Base-by-base conservation (phyloP, 1,140 invertebrate genomes). In the Pissodes strobi region DNA sequence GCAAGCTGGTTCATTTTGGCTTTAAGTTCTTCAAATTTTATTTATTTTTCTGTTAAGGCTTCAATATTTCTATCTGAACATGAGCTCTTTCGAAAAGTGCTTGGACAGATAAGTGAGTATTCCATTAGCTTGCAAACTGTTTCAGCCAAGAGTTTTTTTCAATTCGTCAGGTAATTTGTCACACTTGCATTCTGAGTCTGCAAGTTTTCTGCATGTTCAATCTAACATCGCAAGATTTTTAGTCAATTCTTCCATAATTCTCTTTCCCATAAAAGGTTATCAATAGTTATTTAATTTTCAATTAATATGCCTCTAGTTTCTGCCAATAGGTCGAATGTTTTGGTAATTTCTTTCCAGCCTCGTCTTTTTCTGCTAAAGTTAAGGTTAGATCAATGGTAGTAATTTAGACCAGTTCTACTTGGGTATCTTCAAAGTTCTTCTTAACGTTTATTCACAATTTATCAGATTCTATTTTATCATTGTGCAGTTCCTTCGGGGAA, bases 251-350 rank as follows among this genome's bases (percentile, higher is more conserved):
- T 56, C 48, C 27, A 64, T 13, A 23, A 13, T 37, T 27, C 15
- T 30, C 34, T 60, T 60, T 27, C 67, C 48, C n/a, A 55, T 17
- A 21, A 6, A 19, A 15, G 2, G 2, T 49, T 27, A 55, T 43
- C 21, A 18, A n/a, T 57, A 10, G 27, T 21, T 45, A 49, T 30
- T 25, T 60, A 19, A 10, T 15, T 21, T 39, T 39, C 22, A n/a
- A 9, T 49, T 18, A 58, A 38, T 38, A 53, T 48, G 9, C 12
- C 34, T 4, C 19, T 27, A 15, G 13, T 12, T 38, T 60, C 43
- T 12, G 22, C 30, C 15, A 67, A 34, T 30, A 64, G 17, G 17
- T 56, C 30, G 23, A 49, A 56, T 53, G 59, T 67, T 12, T 23
- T 15, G 17, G 17, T 10, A 67, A 17, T 37, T 60, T 27, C 2